Conservation (phyloP, 2,797 vertebrate genomes). For the Anolis apletophallus region DNA sequence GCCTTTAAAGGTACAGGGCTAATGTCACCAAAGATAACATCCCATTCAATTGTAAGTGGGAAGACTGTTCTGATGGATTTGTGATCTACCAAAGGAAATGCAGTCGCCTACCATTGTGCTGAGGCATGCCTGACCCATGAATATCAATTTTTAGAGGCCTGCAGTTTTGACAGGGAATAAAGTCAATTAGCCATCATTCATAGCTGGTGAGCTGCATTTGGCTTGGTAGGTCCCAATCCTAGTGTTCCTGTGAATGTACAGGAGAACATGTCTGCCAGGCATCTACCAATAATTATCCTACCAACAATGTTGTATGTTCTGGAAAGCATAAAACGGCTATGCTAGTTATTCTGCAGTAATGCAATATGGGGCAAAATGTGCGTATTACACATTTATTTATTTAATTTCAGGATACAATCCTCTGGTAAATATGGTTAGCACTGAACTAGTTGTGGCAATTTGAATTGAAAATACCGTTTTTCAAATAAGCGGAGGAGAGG, state of each 20-base stretch:
- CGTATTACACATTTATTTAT: slow-evolving; percentile 32
- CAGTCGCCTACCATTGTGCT: not conserved
- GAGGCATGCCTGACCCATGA: not conserved
- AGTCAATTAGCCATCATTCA: slow-evolving; percentile 29
- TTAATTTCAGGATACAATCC: slow-evolving; percentile 26
- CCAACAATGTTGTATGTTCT: slow-evolving; percentile 8
- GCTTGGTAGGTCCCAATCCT: slow-evolving; percentile 1
- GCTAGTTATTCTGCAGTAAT: slow-evolving; percentile 41
- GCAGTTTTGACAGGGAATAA: slow-evolving; percentile 1
- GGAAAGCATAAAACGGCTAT: slow-evolving; percentile 41
- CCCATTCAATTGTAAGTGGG: slow-evolving; percentile 36
- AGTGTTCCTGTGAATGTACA: not conserved
- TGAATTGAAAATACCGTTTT: slow-evolving; percentile 55
- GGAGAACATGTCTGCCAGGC: slow-evolving; percentile 1
- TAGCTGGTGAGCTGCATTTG: slow-evolving; percentile 6
- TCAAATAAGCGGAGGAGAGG: slow-evolving; percentile 23
- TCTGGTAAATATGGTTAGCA: not conserved
- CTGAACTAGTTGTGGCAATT: slow-evolving; percentile 18
- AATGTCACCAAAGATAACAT: slow-evolving; percentile 49
- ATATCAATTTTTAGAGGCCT: not conserved
- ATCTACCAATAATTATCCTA: not conserved
- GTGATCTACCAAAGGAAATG: slow-evolving; percentile 5
- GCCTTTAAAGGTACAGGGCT: slow-evolving; percentile 55
- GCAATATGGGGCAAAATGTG: slow-evolving; percentile 47
- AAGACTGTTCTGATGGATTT: slow-evolving; percentile 47